Percentiles rank a stretch among this genome's conserved stretches.
Conservation (phyloP, 1,140 invertebrate species). For the Cotesia typhae region DNA sequence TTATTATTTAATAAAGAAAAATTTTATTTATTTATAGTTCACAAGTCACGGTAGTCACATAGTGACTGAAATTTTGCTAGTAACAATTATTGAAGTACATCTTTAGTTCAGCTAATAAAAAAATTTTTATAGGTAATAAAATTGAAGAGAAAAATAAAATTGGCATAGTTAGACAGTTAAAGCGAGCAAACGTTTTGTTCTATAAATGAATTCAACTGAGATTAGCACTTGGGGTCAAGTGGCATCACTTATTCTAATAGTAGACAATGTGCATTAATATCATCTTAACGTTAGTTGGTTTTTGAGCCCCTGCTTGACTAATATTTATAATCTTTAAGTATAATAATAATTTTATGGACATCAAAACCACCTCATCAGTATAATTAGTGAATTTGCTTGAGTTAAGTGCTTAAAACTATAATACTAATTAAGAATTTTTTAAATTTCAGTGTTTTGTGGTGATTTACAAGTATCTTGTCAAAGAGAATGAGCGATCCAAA, state of each 20-base stretch:
- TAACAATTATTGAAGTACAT: no score
- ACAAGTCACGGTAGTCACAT: no score
- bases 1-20: no score
- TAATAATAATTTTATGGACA: no score
- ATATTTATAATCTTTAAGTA: background rate
- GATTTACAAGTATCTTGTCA: conserved; percentile 33
- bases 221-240: conserved; percentile 20
- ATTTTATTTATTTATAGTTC: no score
- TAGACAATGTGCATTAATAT: background rate
- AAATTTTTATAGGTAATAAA: background rate
- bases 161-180: background rate
- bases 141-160: conserved; percentile 16
- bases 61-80: no score
- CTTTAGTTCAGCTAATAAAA: background rate
- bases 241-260: conserved; percentile 13
- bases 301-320: background rate
- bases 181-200: background rate
- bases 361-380: no score
- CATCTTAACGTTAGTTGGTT: background rate
- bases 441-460: conserved; percentile 49
- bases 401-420: no score
- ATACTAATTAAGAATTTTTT: conserved; percentile 8
- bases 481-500: conserved; percentile 57
- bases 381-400: no score
- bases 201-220: conserved; percentile 23